A percentile compares a stretch with the other conserved stretches of the same genome.
Conservation (phyloP, 2,113 vertebrate genomes). For the Takifugu flavidus region DNA sequence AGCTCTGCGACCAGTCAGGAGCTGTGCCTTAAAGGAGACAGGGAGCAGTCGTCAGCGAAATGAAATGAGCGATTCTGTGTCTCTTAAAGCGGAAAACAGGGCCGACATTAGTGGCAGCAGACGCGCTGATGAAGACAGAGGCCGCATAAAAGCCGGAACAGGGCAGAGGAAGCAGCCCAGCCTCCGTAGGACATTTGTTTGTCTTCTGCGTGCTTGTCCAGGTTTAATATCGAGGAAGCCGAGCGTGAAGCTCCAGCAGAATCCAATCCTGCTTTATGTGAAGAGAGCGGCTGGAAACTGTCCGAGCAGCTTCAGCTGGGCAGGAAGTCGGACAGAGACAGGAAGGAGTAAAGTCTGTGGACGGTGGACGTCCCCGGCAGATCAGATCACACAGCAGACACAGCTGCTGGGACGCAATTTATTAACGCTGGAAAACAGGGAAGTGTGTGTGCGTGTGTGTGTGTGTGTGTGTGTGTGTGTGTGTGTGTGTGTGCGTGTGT, state of each 20-base stretch:
- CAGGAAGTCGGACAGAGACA: constrained; percentile 48
- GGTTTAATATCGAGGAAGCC: no score
- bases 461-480: constrained; percentile 22
- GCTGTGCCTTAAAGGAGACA: no score
- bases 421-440: constrained; percentile 58
- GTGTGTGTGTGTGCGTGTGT: constrained; percentile 18
- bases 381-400: constrained; percentile 50
- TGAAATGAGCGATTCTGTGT: background rate
- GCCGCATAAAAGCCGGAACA: no score
- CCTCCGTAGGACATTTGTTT: background rate
- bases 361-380: constrained; percentile 35
- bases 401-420: constrained; percentile 54
- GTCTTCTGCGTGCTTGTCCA: background rate
- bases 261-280: no score
- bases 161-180: background rate
- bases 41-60: background rate
- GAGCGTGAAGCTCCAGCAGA: no score
- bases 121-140: background rate
- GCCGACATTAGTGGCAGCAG: background rate
- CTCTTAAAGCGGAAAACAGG: background rate
- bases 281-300: background rate
- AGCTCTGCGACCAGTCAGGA: no score
- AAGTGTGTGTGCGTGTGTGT: constrained; percentile 48
- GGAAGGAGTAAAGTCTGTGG: constrained; percentile 43
- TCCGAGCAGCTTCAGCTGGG: constrained; percentile 22